Base-by-base conservation (phyloP, 2,113 vertebrate genomes). In the Vulpes lagopus region DNA sequence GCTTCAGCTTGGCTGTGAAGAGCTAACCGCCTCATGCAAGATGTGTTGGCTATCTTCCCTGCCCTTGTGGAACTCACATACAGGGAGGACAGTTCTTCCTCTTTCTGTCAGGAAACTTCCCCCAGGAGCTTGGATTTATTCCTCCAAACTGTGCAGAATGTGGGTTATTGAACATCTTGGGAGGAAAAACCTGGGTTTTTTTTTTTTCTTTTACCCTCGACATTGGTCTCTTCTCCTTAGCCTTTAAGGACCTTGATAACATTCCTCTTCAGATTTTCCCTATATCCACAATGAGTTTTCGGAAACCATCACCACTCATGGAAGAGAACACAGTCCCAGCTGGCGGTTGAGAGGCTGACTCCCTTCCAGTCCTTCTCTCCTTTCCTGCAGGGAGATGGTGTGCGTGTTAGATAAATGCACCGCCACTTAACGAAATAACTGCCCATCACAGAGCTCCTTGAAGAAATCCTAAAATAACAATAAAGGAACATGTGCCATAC, bases 401-500 rank as follows among this genome's bases (percentile, higher is more conserved):
- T 64, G 51, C 17, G 12, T 55, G 59, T 64, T 60, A 62, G 93
- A 88, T 57, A 81, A 92, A 88, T 4, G 64, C 16, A 22, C 38
- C 1, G 0, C 76, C 67, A 65, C 86, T 79, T 93, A 93, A 60
- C 89, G 71, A 78, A 89, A 69, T 64, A 80, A 80, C 93, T 97
- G 89, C 92, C 95, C 87, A 35, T 91, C 95, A 57, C 71, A 62
- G 87, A 92, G 87, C 59, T 97, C 86, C 79, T 79, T 81, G 96
- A 90, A 95, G 96, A 84, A 82, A 81, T 79, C 81, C 80, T 59
- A 81, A 97, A 95, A 95, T 96, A 96, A 97, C 91, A 91, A 32
- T 91, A 73, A 84, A 16, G 92, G 97, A 96, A 62, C 96, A 90
- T 65, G 83, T 85, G 74, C 92, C 38, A 14, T 30, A 83, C 78